Base-by-base conservation (phyloP, 2,888 invertebrate species). In the Pyralis farinalis region DNA sequence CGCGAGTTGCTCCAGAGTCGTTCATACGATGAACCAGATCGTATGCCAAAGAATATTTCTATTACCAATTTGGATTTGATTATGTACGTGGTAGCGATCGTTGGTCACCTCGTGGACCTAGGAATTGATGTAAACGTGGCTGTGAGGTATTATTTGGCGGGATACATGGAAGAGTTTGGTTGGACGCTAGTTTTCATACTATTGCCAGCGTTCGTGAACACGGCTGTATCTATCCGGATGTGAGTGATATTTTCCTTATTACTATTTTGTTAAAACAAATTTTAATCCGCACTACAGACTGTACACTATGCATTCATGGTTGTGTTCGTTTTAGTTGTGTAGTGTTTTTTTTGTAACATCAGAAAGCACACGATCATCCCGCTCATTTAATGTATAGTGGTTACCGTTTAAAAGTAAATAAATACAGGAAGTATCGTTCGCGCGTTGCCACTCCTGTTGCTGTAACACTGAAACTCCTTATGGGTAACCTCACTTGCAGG, bases 161-260 rank as follows among this genome's bases (percentile, higher is more conserved):
- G 75, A 8, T 86, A 91, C 59, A 77, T 88, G 48, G 79, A 81
- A 37, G 93, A 93, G 71, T 95, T 94, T 63, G 84, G 90, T 12
- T 91, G 93, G 77, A 95, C 95, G 1, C 68, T 94, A 33, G 89
- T 88, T 25, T 94, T 95, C 63, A 93, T 95, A 51, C 80, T 94
- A 34, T 71, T 94, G 54, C 95, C 95, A 34, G 94, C 95, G 0
- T 85, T 95, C 48, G 92, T 95, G 20, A 95, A 94, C 70, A 94
- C 94, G 7, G 91, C 92, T 7, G 92, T 95, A 38, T 95, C 94
- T 37, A 90, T 93, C 50, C 81, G 93, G 73, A 95, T 95, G 95
- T 93, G 76, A 89, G 91, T 90, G 44, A 2, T 36, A 47, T 41
- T 50, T 46, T 37, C 16, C 25, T 37, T 44, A 33, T 49, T 43